These are phyloP conservation scores for Zoanthus solanderi DNA, from an alignment of 92 coral and sea anemone genomes.

Conservation along the genomic window DNA sequence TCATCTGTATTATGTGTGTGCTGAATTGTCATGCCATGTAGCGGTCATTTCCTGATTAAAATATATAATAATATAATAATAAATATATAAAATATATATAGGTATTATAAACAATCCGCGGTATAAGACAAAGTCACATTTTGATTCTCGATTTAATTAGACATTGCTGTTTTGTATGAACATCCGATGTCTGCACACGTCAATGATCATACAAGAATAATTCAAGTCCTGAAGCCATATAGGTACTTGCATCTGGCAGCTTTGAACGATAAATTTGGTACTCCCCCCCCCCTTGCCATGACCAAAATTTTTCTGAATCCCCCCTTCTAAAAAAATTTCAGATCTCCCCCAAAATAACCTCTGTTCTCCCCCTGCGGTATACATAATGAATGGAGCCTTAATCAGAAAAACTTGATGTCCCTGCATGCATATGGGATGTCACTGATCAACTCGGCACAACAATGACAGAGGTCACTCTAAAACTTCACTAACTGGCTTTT, in stretches of 20 bases:
- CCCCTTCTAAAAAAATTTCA: too few relatives aligned
- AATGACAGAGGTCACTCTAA: too few relatives aligned
- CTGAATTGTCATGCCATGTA: constrained; percentile 14
- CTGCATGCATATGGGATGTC: too few relatives aligned
- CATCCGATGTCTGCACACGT: not conserved
- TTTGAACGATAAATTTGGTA: not conserved
- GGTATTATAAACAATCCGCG: not conserved
- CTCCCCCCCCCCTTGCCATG: not conserved
- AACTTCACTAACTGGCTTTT: too few relatives aligned
- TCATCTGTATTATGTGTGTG: constrained; percentile 21
- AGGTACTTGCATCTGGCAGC: not conserved
- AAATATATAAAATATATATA: not conserved
- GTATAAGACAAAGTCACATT: not conserved
- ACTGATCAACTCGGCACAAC: too few relatives aligned
- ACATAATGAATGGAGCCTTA: too few relatives aligned
- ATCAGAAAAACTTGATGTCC: too few relatives aligned
- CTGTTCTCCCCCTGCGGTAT: too few relatives aligned
- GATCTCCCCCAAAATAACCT: too few relatives aligned
- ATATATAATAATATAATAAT: too few relatives aligned
- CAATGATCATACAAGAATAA: too few relatives aligned
- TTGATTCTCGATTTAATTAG: constrained; percentile 18
- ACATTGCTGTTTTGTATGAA: constrained; percentile 6
- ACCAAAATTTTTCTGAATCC: too few relatives aligned
- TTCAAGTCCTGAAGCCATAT: not conserved
- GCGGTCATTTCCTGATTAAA: constrained; percentile 1